Percentiles rank a stretch among this genome's conserved stretches.
phyloP scores from a whole-genome alignment of 2,888 invertebrate species.

The Trilocha varians region DNA sequence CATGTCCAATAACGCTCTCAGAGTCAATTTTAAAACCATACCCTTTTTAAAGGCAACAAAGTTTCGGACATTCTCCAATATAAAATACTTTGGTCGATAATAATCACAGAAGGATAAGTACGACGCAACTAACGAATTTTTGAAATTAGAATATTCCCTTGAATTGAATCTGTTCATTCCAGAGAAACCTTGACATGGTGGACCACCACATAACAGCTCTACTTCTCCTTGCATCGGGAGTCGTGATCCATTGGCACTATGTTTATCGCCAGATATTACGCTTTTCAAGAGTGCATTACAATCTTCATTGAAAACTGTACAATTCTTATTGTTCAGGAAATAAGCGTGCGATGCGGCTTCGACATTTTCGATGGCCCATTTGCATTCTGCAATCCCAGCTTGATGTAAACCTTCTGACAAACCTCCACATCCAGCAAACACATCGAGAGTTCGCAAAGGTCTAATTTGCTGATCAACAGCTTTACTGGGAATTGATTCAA shows the following conservation, averaged over 20 bases:
- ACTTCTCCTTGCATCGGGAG: constrained; percentile 86
- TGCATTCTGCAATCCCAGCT: constrained; percentile 78
- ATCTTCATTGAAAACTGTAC: constrained; percentile 86
- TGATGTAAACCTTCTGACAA: constrained; percentile 82
- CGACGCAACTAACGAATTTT: constrained; percentile 87
- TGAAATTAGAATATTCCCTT: constrained; percentile 87
- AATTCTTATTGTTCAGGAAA: constrained; percentile 80
- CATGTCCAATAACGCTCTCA: constrained; percentile 84
- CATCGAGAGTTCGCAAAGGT: constrained; percentile 80
- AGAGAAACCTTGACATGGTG: constrained; percentile 92
- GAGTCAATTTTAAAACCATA: constrained; percentile 85
- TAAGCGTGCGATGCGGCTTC: constrained; percentile 86
- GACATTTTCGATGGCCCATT: constrained; percentile 88
- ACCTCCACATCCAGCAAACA: constrained; percentile 91
- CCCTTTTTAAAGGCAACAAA: constrained; percentile 87
- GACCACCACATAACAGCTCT: constrained; percentile 88
- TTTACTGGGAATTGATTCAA: constrained; percentile 24
- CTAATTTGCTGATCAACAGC: constrained; percentile 40
- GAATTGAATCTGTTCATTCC: constrained; percentile 92
- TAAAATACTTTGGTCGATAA: constrained; percentile 86
- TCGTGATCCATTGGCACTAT: constrained; percentile 61
- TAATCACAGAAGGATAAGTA: constrained; percentile 89
- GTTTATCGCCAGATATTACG: constrained; percentile 76
- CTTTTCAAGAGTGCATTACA: constrained; percentile 81
- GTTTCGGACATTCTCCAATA: constrained; percentile 89